Conservation (phyloP, 1,140 invertebrate species). For the Atta texana region DNA sequence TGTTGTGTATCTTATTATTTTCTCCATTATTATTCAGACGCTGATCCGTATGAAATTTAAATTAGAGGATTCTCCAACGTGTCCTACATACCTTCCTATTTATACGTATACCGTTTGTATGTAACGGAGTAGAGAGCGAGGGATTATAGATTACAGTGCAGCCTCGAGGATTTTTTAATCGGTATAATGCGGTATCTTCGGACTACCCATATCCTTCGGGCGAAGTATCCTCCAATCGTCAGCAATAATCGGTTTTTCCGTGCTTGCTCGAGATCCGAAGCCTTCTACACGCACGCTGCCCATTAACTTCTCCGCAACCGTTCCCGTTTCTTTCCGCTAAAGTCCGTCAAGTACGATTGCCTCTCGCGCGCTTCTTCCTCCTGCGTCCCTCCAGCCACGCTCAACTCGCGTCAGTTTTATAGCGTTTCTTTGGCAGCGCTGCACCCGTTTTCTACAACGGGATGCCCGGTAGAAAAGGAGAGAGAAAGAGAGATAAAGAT, state of each 20-base stretch:
- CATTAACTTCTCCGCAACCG: slow-evolving; percentile 60
- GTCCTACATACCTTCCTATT: not conserved
- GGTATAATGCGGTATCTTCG: slow-evolving; percentile 27
- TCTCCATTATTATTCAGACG: slow-evolving; percentile 25
- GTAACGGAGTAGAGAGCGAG: slow-evolving; percentile 17
- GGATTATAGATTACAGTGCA: slow-evolving; percentile 35
- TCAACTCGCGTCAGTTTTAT: slow-evolving; percentile 58
- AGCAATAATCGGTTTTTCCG: slow-evolving; percentile 58
- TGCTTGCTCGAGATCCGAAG: slow-evolving; percentile 44
- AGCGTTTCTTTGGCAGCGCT: slow-evolving; percentile 38
- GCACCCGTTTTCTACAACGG: slow-evolving; percentile 52
- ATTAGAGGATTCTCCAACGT: slow-evolving; percentile 15
- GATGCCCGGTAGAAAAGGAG: slow-evolving; percentile 30
- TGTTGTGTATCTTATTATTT: slow-evolving; percentile 13
- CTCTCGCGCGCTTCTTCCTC: slow-evolving; percentile 48
- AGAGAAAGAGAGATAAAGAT: slow-evolving; percentile 13
- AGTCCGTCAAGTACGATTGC: slow-evolving; percentile 44
- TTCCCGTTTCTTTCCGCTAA: slow-evolving; percentile 54
- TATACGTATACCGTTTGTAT: slow-evolving; percentile 16
- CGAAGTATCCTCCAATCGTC: slow-evolving; percentile 39
- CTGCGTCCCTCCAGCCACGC: not conserved
- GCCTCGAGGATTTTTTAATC: slow-evolving; percentile 29
- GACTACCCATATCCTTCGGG: slow-evolving; percentile 47
- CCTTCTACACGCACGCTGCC: slow-evolving; percentile 39
- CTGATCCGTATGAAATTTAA: slow-evolving; percentile 48